Evolutionary conservation across 30 jellyfish, hydroid and myxozoan genomes (phyloP).

Genomic region (Aurelia aurita): DNA sequence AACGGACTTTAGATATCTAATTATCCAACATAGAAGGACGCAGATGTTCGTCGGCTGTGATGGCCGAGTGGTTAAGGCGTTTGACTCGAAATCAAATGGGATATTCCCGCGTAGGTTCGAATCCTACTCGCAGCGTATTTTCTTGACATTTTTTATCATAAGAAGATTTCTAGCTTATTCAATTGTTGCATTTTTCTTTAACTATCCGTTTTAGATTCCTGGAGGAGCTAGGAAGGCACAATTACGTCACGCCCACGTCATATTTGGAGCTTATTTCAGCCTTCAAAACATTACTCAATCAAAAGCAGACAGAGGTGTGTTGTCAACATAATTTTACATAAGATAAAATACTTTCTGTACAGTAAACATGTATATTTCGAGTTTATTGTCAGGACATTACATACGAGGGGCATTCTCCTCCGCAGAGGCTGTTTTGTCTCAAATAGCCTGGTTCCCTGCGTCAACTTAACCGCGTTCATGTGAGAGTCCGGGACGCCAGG

Average conservation of each 20-base stretch:
- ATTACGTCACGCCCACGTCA: constrained; percentile 98
- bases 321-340: background rate
- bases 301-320: constrained; percentile 93
- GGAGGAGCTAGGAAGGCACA: constrained; percentile 95
- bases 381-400: background rate
- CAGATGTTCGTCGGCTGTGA: background rate
- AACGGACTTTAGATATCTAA: too few species aligned
- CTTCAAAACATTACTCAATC: constrained; percentile 84
- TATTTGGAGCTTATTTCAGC: constrained; percentile 91
- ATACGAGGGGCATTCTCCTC: too few species aligned
- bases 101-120: too few species aligned
- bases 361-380: background rate
- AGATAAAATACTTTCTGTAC: background rate
- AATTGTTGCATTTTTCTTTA: background rate
- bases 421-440: too few species aligned
- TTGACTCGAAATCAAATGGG: too few species aligned
- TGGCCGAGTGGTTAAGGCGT: background rate
- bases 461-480: too few species aligned
- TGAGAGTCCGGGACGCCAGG: too few species aligned
- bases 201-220: constrained; percentile 59
- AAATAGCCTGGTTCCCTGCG: too few species aligned
- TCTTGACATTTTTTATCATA: too few species aligned
- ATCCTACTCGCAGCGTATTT: too few species aligned
- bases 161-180: too few species aligned
- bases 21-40: too few species aligned